These are phyloP conservation scores for Solea solea DNA, from an alignment of 2,113 vertebrate species.

Conservation along the genomic window DNA sequence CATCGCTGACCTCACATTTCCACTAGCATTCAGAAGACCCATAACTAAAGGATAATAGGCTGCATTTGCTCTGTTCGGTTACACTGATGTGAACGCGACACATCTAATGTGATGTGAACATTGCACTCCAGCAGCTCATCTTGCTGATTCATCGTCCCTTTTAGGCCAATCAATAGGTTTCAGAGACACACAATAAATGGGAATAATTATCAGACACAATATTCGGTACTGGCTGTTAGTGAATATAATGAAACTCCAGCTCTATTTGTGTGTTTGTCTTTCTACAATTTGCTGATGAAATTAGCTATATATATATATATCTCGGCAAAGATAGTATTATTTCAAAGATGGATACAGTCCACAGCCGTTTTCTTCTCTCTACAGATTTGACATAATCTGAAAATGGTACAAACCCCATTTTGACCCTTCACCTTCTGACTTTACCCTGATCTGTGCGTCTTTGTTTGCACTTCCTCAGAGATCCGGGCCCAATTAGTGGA, in stretches of 20 bases:
- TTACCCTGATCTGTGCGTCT: slow-evolving; percentile 12
- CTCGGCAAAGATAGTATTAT: no score
- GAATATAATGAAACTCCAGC: no score
- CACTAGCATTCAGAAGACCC: slow-evolving; percentile 1
- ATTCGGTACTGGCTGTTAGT: no score
- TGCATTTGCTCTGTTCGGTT: neutral
- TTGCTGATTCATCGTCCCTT: neutral
- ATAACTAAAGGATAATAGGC: slow-evolving; percentile 32
- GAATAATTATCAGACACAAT: neutral
- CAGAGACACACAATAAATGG: neutral
- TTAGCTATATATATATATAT: no score
- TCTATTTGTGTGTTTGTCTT: no score
- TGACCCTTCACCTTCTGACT: neutral
- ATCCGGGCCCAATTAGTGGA: slow-evolving; percentile 96
- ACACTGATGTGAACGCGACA: neutral
- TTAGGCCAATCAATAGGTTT: neutral
- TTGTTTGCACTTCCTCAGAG: slow-evolving; percentile 77
- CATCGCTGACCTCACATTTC: slow-evolving; percentile 23
- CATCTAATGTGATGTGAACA: neutral
- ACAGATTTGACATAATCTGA: neutral
- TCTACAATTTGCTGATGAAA: no score
- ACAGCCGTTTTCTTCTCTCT: neutral
- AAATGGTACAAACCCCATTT: neutral
- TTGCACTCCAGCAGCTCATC: neutral
- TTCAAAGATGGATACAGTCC: no score